Base-by-base conservation (phyloP, 35 echinoderm and acorn worm genomes). In the Apostichopus californicus region DNA sequence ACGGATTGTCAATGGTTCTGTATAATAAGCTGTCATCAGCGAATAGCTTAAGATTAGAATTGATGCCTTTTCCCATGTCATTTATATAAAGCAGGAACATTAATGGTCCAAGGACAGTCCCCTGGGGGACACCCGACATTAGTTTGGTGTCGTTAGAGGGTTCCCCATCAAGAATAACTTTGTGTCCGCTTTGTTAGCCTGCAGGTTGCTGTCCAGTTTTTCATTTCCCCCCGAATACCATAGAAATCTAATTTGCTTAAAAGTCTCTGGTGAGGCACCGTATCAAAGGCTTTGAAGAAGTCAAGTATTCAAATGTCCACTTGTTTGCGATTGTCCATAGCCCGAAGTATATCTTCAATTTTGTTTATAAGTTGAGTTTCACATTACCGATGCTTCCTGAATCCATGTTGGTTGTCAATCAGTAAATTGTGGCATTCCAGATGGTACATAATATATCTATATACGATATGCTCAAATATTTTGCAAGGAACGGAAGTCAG, bases 11-110 rank as follows among this genome's bases (percentile, higher is more conserved):
- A 55, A 96, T 94, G 81, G 80, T 34, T 14, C 88, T 63, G 25
- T 94, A 95, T 12, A 97, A 52, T 5, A 97, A 77, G 56, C 96
- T 95, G 61, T 97, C 96, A 80, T 95, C 96, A 5, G 93, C 96
- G 80, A 96, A 97, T 8, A 95, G 81, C 3, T 90, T 88, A 25
- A 95, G 89, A 24, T 70, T 61, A n/a, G 94, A 96, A 23, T 52
- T 22, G 54, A 93, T 54, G 61, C 14, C 8, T 11, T 1, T 7
- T 13, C 93, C 90, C 46, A 97, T 60, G 78, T 96, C 86, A 82
- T 92, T 92, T 9, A 96, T 83, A 23, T 92, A 94, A 6, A 58
- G 5, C 1, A 95, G 26, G 77, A 95, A 97, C 71, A 97, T 73
- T 17, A 97, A 53, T 8, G 91, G 91, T 13, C 96, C 92, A 8